phyloP scores from a whole-genome alignment of 2,797 vertebrate genomes.

The Dryobates pubescens region DNA sequence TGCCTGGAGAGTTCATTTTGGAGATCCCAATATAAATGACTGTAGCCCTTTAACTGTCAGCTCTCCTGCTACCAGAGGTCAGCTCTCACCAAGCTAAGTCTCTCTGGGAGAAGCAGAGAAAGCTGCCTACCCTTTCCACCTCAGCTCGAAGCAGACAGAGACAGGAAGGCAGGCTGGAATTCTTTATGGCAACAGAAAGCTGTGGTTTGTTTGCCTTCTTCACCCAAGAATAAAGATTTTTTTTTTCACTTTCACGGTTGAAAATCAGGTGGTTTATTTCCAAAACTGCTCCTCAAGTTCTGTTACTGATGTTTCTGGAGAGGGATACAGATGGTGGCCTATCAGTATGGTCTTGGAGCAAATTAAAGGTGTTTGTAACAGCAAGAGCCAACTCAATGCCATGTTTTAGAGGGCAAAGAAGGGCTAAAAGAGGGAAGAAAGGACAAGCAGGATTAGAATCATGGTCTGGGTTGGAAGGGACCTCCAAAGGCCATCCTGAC shows the following conservation, averaged over 20 bases:
- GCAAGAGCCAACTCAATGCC: accelerated
- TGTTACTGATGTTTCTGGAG: background rate
- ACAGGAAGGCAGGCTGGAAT: background rate
- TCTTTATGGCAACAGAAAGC: background rate
- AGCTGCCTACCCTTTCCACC: background rate
- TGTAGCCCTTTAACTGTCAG: background rate
- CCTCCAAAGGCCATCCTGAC: too few relatives aligned
- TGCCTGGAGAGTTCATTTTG: background rate
- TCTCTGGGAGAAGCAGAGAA: background rate
- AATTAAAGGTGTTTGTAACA: background rate
- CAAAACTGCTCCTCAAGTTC: background rate
- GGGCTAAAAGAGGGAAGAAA: background rate
- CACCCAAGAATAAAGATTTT: background rate
- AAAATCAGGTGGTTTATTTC: background rate
- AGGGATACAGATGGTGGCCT: background rate
- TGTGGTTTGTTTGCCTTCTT: background rate
- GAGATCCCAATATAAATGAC: background rate
- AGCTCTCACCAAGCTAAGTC: background rate
- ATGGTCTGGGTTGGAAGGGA: too few relatives aligned
- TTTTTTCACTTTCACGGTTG: background rate
- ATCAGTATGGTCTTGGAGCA: background rate
- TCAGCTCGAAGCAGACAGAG: background rate
- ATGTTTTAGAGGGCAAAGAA: background rate
- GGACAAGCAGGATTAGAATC: background rate
- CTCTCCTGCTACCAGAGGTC: background rate